Evolutionary conservation across 35 echinoderm and acorn worm genomes (phyloP).

Genomic region (Hemicentrotus pulcherrimus): DNA sequence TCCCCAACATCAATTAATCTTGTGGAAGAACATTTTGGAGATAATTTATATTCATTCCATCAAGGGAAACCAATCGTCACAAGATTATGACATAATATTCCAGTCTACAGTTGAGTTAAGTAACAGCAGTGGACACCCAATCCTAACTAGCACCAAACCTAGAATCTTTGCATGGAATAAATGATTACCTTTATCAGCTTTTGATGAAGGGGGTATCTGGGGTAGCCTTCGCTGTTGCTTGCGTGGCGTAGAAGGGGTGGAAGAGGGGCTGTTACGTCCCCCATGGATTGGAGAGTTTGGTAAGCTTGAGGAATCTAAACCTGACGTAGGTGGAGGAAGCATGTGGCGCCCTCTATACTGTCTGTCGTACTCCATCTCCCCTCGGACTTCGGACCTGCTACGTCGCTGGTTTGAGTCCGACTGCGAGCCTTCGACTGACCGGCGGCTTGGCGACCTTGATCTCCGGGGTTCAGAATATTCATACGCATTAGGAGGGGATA

Average conservation of each 20-base stretch:
- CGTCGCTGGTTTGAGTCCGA: conserved; percentile 66
- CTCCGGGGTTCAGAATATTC: conserved; percentile 65
- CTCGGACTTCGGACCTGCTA: conserved; percentile 86
- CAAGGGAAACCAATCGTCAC: no score
- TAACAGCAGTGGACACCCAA: no score
- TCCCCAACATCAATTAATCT: no score
- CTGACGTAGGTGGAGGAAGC: conserved; percentile 39
- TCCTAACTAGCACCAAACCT: no score
- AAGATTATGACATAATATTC: no score
- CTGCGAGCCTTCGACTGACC: conserved; percentile 55
- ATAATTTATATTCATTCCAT: no score
- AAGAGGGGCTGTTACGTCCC: conserved; percentile 82
- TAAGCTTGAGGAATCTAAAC: conserved; percentile 66
- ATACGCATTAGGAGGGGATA: conserved; percentile 74
- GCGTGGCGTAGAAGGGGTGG: conserved; percentile 89
- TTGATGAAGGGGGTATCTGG: conserved; percentile 70
- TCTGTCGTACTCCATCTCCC: conserved; percentile 85
- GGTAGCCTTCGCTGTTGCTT: conserved; percentile 84
- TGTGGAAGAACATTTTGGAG: no score
- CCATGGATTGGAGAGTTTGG: conserved; percentile 70
- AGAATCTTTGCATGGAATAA: neutral
- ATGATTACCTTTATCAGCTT: conserved; percentile 85
- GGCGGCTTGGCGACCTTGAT: conserved; percentile 79
- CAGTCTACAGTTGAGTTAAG: no score
- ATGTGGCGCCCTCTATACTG: conserved; percentile 73